Evolutionary conservation across 2,113 vertebrate genomes (phyloP), one percentile per base, ranked within the genome.

Genomic region (Megaleporinus macrocephalus): DNA sequence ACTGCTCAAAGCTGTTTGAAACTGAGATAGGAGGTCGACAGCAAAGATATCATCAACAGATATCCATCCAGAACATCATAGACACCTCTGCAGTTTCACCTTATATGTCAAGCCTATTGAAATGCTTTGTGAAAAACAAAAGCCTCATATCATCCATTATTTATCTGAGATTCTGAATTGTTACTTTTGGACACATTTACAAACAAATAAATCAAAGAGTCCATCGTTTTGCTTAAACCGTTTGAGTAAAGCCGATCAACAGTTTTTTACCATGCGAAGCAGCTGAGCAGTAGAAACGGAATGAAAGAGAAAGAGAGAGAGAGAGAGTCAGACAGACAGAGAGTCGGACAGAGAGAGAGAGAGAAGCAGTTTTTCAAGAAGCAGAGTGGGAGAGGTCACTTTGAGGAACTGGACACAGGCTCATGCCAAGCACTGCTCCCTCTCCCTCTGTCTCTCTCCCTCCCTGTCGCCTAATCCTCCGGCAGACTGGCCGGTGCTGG

Each of bases 391-490:
- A 89, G 92, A 93, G 94, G 94, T 95, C 93, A 95, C 93, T 94
- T 94, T 94, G 92, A 95, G 90, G 89, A 94, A 87, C 91, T 94
- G 93, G 93, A 94, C 90, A 87, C 88, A 79, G 90, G 86, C 89
- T 89, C 89, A 91, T 94, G 93, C 93, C 94, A 94, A 93, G 91
- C 91, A 91, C 90, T 81, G 90, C 91, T 93, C 91, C 80, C 80
- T 76, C 73, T 82, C 90, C 90, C 81, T 89, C 87, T 81, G 81
- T 89, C 82, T 82, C 75, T 77, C 79, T 84, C 83, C 73, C 81
- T 78, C 85, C 33, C 86, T 84, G 84, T 77, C 85, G 77, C 57
- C 73, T 94, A 95, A 95, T 95, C 94, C 92, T 88, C 89, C 91
- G 89, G 92, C 90, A 93, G 91, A 93, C 90, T 91, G 88, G 86